Base-by-base conservation (phyloP, 2,113 vertebrate species). In the Cisticola juncidis region DNA sequence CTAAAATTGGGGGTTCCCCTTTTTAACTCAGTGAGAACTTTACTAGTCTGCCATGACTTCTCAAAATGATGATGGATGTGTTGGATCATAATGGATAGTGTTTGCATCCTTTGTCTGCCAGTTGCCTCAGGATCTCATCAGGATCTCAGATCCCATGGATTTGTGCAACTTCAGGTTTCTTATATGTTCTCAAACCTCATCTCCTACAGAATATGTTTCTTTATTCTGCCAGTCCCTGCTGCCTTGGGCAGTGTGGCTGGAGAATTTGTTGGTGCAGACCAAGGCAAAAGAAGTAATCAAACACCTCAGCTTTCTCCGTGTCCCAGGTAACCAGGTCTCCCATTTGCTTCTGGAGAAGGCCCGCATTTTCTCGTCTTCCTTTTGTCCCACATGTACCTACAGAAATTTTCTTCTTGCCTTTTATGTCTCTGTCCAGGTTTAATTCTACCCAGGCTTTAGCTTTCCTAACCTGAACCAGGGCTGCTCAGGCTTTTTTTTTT, bases 41-140 rank as follows among this genome's bases (percentile, higher is more conserved):
- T 29, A n/a, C 7, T n/a, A 24, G 1, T 40, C 24, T 47, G 31
- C 20, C 57, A 48, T 0, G 0, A 9, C 7, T 40, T 64, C 38
- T 35, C 3, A 25, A 31, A 29, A 35, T 26, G 2, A 38, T 38
- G 16, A 60, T 60, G 57, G 57, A 26, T 38, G 16, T 60, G 35
- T 38, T 26, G 35, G 58, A 38, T 38, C 14, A 31, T 31, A 24
- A 31, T 31, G 20, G 20, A 12, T 13, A 21, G 10, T 16, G 13
- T 38, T 70, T 40, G 54, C 24, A n/a, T 15, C 12, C 20, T 62
- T 62, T 40, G 21, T 6, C 13, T 47, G 7, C 9, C 57, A 35
- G 29, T 9, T 64, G 21, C 20, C 16, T 40, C 12, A 40, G 29
- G 47, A 38, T 38, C 21, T 40, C 40, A 11, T 38, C n/a, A 45